These are phyloP conservation scores for Macrophya alboannulata DNA, from an alignment of 2,888 invertebrate species.

Conservation along the genomic window DNA sequence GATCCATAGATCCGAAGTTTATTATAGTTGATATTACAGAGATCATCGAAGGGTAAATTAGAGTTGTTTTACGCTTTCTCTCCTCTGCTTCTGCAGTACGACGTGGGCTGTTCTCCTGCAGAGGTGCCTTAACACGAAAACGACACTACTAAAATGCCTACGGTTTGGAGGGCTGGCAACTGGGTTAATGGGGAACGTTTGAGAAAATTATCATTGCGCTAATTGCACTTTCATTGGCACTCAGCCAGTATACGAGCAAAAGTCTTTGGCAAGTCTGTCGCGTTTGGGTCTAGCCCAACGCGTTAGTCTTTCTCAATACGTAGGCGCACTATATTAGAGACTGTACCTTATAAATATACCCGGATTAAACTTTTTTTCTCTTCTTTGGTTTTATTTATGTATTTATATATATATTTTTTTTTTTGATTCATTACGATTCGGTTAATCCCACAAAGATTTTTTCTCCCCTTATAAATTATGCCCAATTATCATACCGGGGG, in stretches of 20 bases:
- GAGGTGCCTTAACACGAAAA: neutral
- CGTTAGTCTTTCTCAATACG: slow-evolving; percentile 6
- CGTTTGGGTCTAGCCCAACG: slow-evolving; percentile 41
- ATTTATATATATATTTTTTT: too few species aligned
- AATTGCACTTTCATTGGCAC: slow-evolving; percentile 74
- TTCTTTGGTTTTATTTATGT: too few species aligned
- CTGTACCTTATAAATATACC: neutral
- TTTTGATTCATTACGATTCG: neutral
- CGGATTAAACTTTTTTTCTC: neutral
- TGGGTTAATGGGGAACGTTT: slow-evolving; percentile 76
- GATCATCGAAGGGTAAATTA: neutral
- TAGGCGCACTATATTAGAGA: neutral
- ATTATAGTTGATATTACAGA: neutral
- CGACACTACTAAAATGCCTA: neutral
- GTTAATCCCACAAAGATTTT: neutral
- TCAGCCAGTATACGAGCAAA: slow-evolving; percentile 63
- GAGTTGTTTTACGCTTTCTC: slow-evolving; percentile 11
- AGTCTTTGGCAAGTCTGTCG: slow-evolving; percentile 52
- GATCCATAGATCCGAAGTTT: neutral
- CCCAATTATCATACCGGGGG: too few species aligned
- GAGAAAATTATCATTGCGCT: slow-evolving; percentile 76
- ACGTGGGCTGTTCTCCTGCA: neutral
- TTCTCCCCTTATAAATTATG: too few species aligned
- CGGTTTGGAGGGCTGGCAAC: slow-evolving; percentile 57
- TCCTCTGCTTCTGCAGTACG: neutral